Percentiles rank a stretch among this genome's conserved stretches.
Evolutionary conservation across 92 coral and sea anemone species (phyloP).

Genomic region (Zoanthus sociatus): DNA sequence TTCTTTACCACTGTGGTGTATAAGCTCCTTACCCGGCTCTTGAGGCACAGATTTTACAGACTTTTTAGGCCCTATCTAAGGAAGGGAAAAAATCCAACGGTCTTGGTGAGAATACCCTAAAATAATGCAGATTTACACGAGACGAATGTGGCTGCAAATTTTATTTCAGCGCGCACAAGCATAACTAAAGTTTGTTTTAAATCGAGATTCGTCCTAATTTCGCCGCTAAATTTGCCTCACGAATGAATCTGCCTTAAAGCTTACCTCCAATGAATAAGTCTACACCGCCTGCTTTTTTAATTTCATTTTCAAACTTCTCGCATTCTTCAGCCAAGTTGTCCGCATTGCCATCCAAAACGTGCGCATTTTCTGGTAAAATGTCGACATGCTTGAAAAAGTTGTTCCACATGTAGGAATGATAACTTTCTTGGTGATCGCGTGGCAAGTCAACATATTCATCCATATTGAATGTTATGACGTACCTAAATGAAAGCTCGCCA

Average conservation of each 20-base stretch:
- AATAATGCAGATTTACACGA: no score
- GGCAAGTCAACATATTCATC: conserved; percentile 98
- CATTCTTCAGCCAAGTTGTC: conserved; percentile 83
- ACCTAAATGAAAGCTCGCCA: conserved; percentile 92
- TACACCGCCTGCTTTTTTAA: conserved; percentile 85
- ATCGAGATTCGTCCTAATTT: no score
- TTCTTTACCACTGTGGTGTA: no score
- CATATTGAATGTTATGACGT: conserved; percentile 98
- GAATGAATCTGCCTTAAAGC: not conserved
- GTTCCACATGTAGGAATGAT: conserved; percentile 98
- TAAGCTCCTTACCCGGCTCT: no score
- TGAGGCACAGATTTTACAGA: no score
- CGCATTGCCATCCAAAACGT: conserved; percentile 97
- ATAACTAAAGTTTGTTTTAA: no score
- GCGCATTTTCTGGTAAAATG: conserved; percentile 92
- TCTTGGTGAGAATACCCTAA: no score
- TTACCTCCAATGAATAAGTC: conserved; percentile 96
- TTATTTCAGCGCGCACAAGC: no score
- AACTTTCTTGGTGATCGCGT: conserved; percentile 98
- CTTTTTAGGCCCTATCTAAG: no score
- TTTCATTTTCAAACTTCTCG: conserved; percentile 79
- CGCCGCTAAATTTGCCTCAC: no score
- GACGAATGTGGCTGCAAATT: no score
- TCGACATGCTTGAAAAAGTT: conserved; percentile 98
- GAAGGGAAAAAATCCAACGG: no score